phyloP scores from a whole-genome alignment of 2,888 invertebrate species.

The Horisme vitalbata region DNA sequence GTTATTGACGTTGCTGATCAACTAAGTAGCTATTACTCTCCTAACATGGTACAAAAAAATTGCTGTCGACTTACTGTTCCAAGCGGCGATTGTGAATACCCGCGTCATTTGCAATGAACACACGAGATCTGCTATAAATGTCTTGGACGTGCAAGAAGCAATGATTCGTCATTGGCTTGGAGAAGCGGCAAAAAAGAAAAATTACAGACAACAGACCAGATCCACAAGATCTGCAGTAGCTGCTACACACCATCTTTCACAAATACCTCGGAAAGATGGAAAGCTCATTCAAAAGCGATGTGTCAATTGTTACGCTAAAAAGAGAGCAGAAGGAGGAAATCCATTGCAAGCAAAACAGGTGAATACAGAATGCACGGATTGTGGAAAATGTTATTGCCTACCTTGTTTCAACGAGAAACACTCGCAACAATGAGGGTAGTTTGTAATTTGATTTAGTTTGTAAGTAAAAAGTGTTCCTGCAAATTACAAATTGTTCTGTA shows the following conservation, averaged over 20 bases:
- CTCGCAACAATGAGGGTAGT: conserved; percentile 8
- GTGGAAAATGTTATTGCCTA: conserved; percentile 20
- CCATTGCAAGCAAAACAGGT: conserved; percentile 22
- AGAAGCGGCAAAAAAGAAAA: conserved; percentile 6
- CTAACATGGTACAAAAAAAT: conserved; percentile 23
- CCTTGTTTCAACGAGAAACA: conserved; percentile 18
- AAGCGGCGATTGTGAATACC: conserved; percentile 18
- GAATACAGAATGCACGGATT: conserved; percentile 21
- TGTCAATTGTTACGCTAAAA: conserved; percentile 22
- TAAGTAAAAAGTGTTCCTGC: conserved; percentile 4
- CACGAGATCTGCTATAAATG: conserved; percentile 9
- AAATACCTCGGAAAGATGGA: conserved; percentile 12
- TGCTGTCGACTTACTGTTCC: conserved; percentile 16
- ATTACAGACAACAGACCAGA: conserved; percentile 1
- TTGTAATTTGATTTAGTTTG: conserved; percentile 2
- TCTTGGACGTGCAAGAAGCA: conserved; percentile 16
- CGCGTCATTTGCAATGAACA: conserved; percentile 19
- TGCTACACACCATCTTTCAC: conserved; percentile 2
- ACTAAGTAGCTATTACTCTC: background rate
- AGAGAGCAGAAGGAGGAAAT: conserved; percentile 15
- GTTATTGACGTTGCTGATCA: conserved; percentile 16
- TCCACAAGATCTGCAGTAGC: conserved; percentile 2
- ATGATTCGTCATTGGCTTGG: conserved; percentile 22
- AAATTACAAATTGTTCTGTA: conserved; percentile 3
- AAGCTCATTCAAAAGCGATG: conserved; percentile 23